Evolutionary conservation across 2,113 vertebrate genomes (phyloP).

Genomic region (Peromyscus leucopus): DNA sequence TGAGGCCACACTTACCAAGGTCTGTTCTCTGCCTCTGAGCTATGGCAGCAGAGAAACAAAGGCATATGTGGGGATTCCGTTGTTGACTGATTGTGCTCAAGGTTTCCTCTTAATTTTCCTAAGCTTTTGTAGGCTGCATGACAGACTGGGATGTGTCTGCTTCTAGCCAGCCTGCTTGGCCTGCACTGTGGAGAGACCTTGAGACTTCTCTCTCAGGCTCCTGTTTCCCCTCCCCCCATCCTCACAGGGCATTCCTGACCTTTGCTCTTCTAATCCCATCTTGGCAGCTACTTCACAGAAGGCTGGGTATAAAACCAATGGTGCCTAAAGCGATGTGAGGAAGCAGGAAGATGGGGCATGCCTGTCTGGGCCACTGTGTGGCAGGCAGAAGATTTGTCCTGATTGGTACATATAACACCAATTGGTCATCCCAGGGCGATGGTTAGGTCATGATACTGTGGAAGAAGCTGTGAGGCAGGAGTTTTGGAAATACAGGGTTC

Average conservation of each 20-base stretch:
- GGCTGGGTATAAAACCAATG: neutral
- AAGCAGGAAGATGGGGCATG: neutral
- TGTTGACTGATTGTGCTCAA: neutral
- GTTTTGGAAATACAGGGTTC: neutral
- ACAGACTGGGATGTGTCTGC: neutral
- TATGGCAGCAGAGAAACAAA: neutral
- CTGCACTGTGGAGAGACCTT: neutral
- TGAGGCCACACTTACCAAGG: neutral
- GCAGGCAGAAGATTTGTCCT: neutral
- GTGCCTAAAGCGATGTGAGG: neutral
- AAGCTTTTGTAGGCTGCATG: neutral
- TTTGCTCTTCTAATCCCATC: neutral
- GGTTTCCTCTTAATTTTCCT: neutral
- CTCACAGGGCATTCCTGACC: neutral
- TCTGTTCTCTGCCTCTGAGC: neutral
- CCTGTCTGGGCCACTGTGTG: neutral
- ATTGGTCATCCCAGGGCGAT: neutral
- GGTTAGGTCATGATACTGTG: neutral
- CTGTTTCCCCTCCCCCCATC: neutral
- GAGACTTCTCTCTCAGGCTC: neutral
- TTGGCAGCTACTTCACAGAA: neutral
- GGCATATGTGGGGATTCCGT: neutral
- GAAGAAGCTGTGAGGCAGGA: neutral
- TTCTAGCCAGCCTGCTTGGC: neutral
- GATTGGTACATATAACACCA: neutral